Evolutionary conservation across 1,140 invertebrate species (phyloP).

Genomic region (Drosophila saltans): DNA sequence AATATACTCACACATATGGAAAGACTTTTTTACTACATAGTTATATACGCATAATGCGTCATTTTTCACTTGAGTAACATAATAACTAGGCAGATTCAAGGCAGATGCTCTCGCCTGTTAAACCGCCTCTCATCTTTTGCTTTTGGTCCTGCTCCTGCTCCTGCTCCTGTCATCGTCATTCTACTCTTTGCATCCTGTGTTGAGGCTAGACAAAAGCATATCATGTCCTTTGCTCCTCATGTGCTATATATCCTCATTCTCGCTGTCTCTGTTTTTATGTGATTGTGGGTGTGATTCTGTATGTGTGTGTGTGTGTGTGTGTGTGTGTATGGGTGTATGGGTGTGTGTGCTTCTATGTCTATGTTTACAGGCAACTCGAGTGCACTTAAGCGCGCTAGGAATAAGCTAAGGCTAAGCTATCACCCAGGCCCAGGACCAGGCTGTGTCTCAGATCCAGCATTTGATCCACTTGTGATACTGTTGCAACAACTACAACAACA

Average conservation of each 20-base stretch:
- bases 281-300: conserved; percentile 23
- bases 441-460: not conserved
- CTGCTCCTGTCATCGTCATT: not conserved
- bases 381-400: conserved; percentile 72
- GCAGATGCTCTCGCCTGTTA: conserved; percentile 7
- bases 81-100: conserved; percentile 43
- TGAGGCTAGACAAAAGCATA: conserved; percentile 68
- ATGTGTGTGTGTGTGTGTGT: conserved; percentile 19
- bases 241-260: no score
- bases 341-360: conserved; percentile 33
- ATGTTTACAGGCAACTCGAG: conserved; percentile 76
- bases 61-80: conserved; percentile 72
- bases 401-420: conserved; percentile 55
- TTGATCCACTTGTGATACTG: conserved; percentile 8
- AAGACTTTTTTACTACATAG: conserved; percentile 11
- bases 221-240: conserved; percentile 54
- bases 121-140: not conserved
- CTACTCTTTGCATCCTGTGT: conserved; percentile 31
- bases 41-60: conserved; percentile 63
- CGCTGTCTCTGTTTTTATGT: conserved; percentile 29
- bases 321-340: conserved; percentile 1
- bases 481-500: not conserved
- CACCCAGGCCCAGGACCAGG: conserved; percentile 14
- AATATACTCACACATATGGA: not conserved
- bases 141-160: not conserved